Conservation (phyloP, 1,140 invertebrate species). For the Micrasema longulum region DNA sequence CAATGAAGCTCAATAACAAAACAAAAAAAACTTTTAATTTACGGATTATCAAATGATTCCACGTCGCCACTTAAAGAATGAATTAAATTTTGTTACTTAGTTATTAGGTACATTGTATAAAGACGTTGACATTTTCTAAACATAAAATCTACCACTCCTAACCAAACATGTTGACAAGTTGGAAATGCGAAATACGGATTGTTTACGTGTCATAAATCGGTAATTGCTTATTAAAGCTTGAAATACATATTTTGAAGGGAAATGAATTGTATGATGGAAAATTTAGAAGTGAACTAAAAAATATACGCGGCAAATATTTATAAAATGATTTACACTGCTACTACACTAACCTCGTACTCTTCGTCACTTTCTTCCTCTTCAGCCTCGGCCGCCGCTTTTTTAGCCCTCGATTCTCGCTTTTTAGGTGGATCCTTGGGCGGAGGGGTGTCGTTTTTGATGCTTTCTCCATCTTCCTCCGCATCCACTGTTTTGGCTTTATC, state of each 20-base stretch:
- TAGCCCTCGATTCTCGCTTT: conserved; percentile 36
- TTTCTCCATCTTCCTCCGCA: conserved; percentile 21
- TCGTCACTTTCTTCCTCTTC: conserved; percentile 24
- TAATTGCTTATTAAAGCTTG: background rate
- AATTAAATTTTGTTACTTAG: no score
- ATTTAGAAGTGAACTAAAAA: background rate
- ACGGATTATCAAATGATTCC: no score
- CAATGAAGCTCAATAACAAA: no score
- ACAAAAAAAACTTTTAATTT: no score
- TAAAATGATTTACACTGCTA: conserved; percentile 25
- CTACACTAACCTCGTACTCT: conserved; percentile 31
- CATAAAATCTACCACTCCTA: no score
- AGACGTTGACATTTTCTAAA: no score
- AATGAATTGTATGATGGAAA: background rate
- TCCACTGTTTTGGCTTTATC: conserved; percentile 11
- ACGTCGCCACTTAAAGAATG: no score
- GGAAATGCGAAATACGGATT: no score
- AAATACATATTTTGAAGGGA: background rate
- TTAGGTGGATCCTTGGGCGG: conserved; percentile 42
- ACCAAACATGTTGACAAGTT: no score
- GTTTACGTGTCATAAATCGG: no score
- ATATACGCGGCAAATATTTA: background rate
- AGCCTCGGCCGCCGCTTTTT: conserved; percentile 20
- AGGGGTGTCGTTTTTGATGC: background rate
- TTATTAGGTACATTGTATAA: no score